phyloP scores from a whole-genome alignment of 1,140 invertebrate species.

The Zaprionus tsacasi region DNA sequence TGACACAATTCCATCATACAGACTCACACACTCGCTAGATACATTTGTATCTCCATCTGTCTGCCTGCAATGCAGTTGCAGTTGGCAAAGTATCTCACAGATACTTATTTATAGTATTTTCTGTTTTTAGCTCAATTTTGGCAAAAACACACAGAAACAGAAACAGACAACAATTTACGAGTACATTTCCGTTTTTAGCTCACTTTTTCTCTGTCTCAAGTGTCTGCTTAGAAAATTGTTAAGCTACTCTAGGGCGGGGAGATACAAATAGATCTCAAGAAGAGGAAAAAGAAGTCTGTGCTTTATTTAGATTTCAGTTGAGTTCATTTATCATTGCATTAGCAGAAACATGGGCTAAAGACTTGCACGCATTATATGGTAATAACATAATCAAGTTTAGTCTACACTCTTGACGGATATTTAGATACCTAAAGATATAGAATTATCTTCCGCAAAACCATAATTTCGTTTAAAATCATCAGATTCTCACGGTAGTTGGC shows the following conservation, averaged over 20 bases:
- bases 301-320: not conserved
- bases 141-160: conserved; percentile 17
- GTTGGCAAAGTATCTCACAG: conserved; percentile 54
- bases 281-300: not conserved
- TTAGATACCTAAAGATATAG: too few relatives aligned
- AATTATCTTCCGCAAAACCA: too few relatives aligned
- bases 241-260: not conserved
- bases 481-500: too few relatives aligned
- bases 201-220: not conserved
- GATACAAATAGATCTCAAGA: not conserved
- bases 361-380: too few relatives aligned
- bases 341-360: not conserved
- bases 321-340: not conserved
- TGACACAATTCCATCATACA: conserved; percentile 24
- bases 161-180: conserved; percentile 9
- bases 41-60: not conserved
- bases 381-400: too few relatives aligned
- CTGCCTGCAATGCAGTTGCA: conserved; percentile 34
- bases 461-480: too few relatives aligned
- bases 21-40: not conserved
- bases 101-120: conserved; percentile 47
- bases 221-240: conserved; percentile 5
- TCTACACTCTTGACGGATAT: too few relatives aligned
- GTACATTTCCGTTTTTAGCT: conserved; percentile 45
- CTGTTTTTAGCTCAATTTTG: conserved; percentile 55